Base-by-base conservation (phyloP, 2,113 vertebrate genomes). In the Sinocyclocheilus grahami region DNA sequence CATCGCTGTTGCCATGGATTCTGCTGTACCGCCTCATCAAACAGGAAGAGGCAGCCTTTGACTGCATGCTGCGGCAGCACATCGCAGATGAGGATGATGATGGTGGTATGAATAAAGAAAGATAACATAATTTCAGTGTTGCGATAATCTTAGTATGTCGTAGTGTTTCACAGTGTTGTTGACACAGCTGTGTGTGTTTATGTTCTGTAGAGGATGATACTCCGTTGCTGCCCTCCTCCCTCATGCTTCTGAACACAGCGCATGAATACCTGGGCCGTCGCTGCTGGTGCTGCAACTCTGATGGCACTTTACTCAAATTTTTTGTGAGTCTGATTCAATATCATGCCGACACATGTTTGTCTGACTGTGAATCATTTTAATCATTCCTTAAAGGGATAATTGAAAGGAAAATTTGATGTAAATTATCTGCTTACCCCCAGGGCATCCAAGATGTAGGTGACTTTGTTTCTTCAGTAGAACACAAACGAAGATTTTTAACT, bases 211-310 rank as follows among this genome's bases (percentile, higher is more conserved):
- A 95, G 84, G 93, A 93, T 0, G 96, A 97, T 85, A 93, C 94
- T 0, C 95, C 97, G 20, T 92, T 99, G 96, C 93, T 99, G 85
- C 97, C 98, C 0, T 97, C 98, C 39, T 99, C 98, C 0, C 96
- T 99, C 69, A 98, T 97, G 97, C 94, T 99, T 75, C 94, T 99
- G 85, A 98, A 97, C 92, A 98, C 97, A 0, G 98, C 97, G 7
- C 98, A 99, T 4, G 97, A 99, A 88, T 99, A 96, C 89, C 94
- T 99, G 87, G 98, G 98, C 48, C 95, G 98, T 42, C 96, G 97
- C 65, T 97, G 96, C 77, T 95, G 97, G 96, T 99, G 98, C 89
- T 99, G 97, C 92, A 97, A 96, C 91, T 98, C 97, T 1, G 96
- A 97, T 0, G 98, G 98, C 2, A 95, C 96, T 20, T 94, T 99